These are phyloP conservation scores for Mungos mungo DNA, from an alignment of 2,113 vertebrate genomes.

Conservation along the genomic window DNA sequence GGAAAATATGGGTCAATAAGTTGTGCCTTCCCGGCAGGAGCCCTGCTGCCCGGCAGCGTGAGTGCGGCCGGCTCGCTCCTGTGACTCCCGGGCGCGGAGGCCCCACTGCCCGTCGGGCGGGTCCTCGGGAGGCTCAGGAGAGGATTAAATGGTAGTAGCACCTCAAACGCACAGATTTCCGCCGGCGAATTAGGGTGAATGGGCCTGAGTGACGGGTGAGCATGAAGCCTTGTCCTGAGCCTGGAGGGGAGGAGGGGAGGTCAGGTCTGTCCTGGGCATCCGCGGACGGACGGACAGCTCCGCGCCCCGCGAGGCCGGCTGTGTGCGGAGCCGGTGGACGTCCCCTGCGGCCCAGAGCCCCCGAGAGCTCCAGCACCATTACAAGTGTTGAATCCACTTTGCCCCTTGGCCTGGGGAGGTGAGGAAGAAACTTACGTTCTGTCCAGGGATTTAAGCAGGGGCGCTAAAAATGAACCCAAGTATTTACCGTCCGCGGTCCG, in stretches of 20 bases:
- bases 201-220: accelerated
- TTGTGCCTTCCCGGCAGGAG: background rate
- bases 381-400: background rate
- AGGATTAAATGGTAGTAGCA: accelerated
- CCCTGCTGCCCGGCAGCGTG: background rate
- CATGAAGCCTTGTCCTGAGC: background rate
- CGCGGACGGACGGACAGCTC: no score
- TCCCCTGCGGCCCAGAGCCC: accelerated
- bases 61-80: accelerated
- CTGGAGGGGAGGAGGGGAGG: background rate
- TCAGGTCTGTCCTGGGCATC: background rate
- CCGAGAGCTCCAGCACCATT: accelerated
- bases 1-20: no score
- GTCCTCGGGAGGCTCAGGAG: background rate
- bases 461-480: background rate
- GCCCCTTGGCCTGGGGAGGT: background rate
- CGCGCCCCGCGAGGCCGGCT: accelerated
- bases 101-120: accelerated
- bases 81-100: accelerated
- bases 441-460: background rate
- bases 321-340: no score
- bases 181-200: background rate
- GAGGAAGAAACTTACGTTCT: background rate
- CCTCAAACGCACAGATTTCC: accelerated
- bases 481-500: background rate